phyloP scores from a whole-genome alignment of 2,113 vertebrate genomes.

The Corynorhinus townsendii region DNA sequence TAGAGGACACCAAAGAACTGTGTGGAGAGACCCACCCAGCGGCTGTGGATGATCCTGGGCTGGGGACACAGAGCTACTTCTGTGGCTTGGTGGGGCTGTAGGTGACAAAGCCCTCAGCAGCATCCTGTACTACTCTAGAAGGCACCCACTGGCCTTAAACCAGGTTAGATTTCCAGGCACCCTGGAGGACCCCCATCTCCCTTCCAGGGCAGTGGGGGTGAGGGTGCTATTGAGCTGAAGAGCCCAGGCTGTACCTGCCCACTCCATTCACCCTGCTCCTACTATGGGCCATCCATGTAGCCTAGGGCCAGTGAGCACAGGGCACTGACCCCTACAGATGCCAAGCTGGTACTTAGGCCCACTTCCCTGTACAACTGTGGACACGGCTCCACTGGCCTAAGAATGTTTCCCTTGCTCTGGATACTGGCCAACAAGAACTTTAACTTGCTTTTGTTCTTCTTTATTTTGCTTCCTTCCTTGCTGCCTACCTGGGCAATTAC shows the following conservation, averaged over 20 bases:
- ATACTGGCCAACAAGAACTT: not conserved
- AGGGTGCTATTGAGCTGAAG: not conserved
- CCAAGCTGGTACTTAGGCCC: not conserved
- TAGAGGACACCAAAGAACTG: slow-evolving; percentile 40
- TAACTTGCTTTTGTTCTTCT: not conserved
- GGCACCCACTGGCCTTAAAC: not conserved
- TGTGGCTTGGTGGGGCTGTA: not conserved
- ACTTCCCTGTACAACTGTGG: not conserved
- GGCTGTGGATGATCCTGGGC: not conserved
- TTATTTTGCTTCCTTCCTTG: not conserved
- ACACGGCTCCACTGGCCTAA: not conserved
- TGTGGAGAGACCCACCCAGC: accelerated
- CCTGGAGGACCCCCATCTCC: not conserved
- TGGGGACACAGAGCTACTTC: not conserved
- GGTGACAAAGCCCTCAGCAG: not conserved
- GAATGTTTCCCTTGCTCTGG: not conserved
- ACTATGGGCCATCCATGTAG: not conserved
- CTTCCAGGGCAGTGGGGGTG: not conserved
- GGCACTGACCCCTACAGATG: not conserved
- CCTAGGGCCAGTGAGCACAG: not conserved
- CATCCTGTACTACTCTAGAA: not conserved
- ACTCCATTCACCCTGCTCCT: not conserved
- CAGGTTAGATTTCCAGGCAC: not conserved
- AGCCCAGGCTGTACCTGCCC: not conserved
- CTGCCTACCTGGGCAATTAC: not conserved